A percentile compares a stretch with the other conserved stretches of the same genome.
Conservation (phyloP, 2,797 vertebrate species). For the Brachyrhaphis roseni region DNA sequence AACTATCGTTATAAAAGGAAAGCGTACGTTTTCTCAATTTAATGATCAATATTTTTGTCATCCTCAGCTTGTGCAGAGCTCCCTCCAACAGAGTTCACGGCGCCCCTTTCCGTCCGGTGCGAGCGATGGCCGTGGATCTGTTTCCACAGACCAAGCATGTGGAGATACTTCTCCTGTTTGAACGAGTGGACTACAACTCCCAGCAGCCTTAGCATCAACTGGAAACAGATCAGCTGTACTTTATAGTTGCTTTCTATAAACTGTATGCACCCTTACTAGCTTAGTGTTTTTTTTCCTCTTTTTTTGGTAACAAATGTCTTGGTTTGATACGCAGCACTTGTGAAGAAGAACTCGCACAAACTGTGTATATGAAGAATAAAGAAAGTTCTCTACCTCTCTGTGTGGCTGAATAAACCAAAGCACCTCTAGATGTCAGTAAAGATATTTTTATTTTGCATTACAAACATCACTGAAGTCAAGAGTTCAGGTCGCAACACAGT, state of each 20-base stretch:
- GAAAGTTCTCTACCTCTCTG: neutral
- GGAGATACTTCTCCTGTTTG: slow-evolving; percentile 91
- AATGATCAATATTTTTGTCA: no score
- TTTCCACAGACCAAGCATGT: slow-evolving; percentile 96
- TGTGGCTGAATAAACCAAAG: slow-evolving; percentile 29
- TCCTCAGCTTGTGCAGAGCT: slow-evolving; percentile 89
- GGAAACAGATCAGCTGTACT: neutral
- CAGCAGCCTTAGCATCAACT: slow-evolving; percentile 30
- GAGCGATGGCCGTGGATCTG: slow-evolving; percentile 91
- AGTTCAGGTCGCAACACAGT: slow-evolving; percentile 76
- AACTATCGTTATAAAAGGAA: neutral
- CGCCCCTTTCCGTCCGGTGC: slow-evolving; percentile 86
- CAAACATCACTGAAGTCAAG: slow-evolving; percentile 78
- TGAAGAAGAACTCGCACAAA: neutral
- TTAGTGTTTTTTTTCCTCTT: neutral
- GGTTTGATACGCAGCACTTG: neutral
- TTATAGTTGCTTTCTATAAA: neutral
- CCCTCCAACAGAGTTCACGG: slow-evolving; percentile 95
- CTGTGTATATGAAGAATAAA: neutral
- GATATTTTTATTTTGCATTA: slow-evolving; percentile 86
- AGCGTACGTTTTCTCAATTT: neutral
- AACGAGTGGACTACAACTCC: slow-evolving; percentile 82
- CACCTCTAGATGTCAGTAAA: slow-evolving; percentile 59
- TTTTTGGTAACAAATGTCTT: neutral
- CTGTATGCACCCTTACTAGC: neutral